These are phyloP conservation scores for Ptiloglossa arizonensis DNA, from an alignment of 1,140 invertebrate genomes.

Conservation along the genomic window DNA sequence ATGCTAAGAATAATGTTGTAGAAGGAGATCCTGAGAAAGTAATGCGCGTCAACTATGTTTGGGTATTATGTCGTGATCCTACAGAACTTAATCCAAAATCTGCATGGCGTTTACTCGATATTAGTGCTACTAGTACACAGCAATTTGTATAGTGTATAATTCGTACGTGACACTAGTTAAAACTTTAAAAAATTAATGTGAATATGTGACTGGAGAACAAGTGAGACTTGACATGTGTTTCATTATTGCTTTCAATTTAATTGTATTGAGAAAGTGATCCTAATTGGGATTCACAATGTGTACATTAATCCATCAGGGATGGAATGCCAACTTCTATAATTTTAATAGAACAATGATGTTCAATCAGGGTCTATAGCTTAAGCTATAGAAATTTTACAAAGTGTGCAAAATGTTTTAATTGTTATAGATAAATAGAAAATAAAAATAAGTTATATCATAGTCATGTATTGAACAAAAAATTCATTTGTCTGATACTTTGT, in stretches of 20 bases:
- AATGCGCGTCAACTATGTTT: conserved; percentile 96
- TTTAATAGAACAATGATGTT: conserved; percentile 3
- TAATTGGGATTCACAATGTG: conserved; percentile 1
- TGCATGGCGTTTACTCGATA: conserved; percentile 97
- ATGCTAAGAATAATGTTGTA: conserved; percentile 91
- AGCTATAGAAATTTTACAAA: neutral
- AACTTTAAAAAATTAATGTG: conserved; percentile 51
- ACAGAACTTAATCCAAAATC: conserved; percentile 96
- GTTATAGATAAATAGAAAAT: neutral
- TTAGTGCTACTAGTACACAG: conserved; percentile 93
- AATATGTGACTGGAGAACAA: conserved; percentile 15
- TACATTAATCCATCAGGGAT: conserved; percentile 24
- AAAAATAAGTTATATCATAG: conserved; percentile 10
- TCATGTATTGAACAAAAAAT: neutral
- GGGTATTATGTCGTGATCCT: conserved; percentile 98
- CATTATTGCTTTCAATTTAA: conserved; percentile 20
- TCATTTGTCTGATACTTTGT: neutral
- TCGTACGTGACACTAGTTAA: conserved; percentile 23
- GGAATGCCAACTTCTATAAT: neutral
- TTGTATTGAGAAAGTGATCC: neutral
- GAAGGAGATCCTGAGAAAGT: conserved; percentile 99
- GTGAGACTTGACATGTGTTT: conserved; percentile 5
- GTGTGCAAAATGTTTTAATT: neutral
- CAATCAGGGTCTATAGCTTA: neutral
- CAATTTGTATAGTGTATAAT: conserved; percentile 89